Conservation (phyloP, 2,797 vertebrate species). For the Babyrousa celebensis region DNA sequence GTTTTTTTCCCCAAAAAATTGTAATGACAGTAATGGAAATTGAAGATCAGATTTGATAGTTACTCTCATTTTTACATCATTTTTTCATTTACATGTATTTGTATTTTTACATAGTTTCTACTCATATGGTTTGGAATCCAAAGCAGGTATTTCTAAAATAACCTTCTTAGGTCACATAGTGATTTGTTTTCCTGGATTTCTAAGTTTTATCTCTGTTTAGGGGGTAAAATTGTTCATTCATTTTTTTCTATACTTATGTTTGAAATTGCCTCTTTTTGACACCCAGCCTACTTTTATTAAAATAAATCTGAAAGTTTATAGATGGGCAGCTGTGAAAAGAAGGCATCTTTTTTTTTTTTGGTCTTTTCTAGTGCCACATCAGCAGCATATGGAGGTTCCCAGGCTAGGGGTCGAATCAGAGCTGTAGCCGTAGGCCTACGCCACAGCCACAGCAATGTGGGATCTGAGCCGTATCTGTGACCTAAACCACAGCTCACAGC, state of each 20-base stretch:
- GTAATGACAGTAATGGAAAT: slow-evolving; percentile 47
- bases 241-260: slow-evolving; percentile 11
- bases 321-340: neutral
- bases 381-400: too few relatives aligned
- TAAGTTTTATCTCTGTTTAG: slow-evolving; percentile 34
- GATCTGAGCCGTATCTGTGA: too few relatives aligned
- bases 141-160: slow-evolving; percentile 38
- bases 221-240: neutral
- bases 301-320: slow-evolving; percentile 51
- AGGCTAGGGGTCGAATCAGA: too few relatives aligned
- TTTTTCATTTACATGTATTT: neutral
- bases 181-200: slow-evolving; percentile 14
- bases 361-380: too few relatives aligned
- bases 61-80: slow-evolving; percentile 46
- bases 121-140: slow-evolving; percentile 33
- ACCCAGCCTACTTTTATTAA: slow-evolving; percentile 21
- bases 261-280: neutral
- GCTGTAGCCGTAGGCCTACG: too few relatives aligned
- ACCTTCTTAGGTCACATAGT: neutral
- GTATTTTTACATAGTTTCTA: slow-evolving; percentile 19
- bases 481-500: too few relatives aligned
- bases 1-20: slow-evolving; percentile 1
- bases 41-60: slow-evolving; percentile 48
- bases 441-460: too few relatives aligned
- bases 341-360: too few relatives aligned